phyloP scores from a whole-genome alignment of 2,797 vertebrate species.

The Aselliscus stoliczkanus region DNA sequence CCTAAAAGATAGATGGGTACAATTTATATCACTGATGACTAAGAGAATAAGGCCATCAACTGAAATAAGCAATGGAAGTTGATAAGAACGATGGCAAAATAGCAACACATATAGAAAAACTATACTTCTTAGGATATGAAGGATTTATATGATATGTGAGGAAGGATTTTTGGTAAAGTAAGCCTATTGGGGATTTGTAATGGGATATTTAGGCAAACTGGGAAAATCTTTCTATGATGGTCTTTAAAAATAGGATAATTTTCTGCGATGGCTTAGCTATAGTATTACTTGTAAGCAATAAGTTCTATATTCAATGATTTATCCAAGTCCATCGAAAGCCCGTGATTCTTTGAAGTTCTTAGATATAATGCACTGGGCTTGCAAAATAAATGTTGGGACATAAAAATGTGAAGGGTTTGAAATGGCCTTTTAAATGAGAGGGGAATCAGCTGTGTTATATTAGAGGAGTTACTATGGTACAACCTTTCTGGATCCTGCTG shows the following conservation, averaged over 20 bases:
- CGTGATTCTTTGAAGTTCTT: constrained; percentile 23
- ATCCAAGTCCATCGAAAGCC: neutral
- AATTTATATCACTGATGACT: neutral
- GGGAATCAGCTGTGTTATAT: neutral
- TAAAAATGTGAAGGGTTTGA: constrained; percentile 11
- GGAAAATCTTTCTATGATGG: neutral
- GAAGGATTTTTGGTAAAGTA: neutral
- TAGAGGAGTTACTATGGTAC: neutral
- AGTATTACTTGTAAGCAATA: neutral
- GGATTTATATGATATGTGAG: neutral
- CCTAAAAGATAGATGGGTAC: neutral
- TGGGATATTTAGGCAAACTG: neutral
- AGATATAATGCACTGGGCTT: neutral
- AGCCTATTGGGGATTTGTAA: neutral
- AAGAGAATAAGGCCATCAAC: neutral
- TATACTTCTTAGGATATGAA: neutral
- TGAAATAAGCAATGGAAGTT: neutral
- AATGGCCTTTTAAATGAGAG: neutral
- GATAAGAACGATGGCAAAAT: neutral
- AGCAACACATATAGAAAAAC: neutral
- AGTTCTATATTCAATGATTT: neutral
- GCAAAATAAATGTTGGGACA: neutral
- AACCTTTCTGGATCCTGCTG: neutral
- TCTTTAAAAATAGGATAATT: neutral
- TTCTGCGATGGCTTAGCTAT: neutral